Evolutionary conservation across 2,888 invertebrate species (phyloP).

Genomic region (Nephrotoma guestfalica): DNA sequence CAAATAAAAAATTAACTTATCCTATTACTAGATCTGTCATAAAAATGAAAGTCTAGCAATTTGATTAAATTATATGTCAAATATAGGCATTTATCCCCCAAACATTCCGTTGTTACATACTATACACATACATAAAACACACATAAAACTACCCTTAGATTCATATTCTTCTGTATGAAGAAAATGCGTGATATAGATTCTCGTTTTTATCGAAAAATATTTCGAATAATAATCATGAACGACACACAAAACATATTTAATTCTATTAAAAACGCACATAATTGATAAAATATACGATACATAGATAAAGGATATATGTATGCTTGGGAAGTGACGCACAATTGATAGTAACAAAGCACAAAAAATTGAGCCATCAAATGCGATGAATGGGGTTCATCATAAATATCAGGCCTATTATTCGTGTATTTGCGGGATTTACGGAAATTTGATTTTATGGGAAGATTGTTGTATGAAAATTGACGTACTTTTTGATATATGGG

Average conservation of each 20-base stretch:
- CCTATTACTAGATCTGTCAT: not conserved
- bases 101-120: not conserved
- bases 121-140: not conserved
- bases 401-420: not conserved
- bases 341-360: not conserved
- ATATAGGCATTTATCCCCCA: not conserved
- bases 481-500: not conserved
- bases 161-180: not conserved
- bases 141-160: not conserved
- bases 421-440: not conserved
- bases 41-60: not conserved
- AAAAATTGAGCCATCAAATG: not conserved
- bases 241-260: not conserved
- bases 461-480: not conserved
- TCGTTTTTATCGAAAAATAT: not conserved
- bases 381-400: not conserved
- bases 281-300: not conserved
- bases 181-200: not conserved
- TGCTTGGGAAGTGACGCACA: not conserved
- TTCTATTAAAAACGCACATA: not conserved
- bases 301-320: not conserved
- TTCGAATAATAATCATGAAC: not conserved
- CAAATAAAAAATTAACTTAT: not conserved
- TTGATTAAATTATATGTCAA: not conserved
- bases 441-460: not conserved